A percentile compares a stretch with the other conserved stretches of the same genome.
These are phyloP conservation scores for Tarsius wallacei DNA, from an alignment of 2,797 vertebrate genomes.

Conservation along the genomic window DNA sequence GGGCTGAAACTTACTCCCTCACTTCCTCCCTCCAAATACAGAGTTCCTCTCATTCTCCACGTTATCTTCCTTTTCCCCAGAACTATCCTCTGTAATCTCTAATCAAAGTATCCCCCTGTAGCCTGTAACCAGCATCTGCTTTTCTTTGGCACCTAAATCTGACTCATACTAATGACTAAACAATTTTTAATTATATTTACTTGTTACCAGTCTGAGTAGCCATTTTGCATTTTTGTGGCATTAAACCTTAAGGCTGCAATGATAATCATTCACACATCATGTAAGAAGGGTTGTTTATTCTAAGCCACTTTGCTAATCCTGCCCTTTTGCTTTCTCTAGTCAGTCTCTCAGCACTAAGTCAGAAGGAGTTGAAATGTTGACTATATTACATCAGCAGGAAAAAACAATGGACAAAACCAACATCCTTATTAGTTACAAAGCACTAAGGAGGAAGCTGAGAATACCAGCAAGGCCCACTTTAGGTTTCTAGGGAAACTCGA, in stretches of 20 bases:
- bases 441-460: not conserved
- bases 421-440: not conserved
- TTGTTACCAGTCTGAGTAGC: not conserved
- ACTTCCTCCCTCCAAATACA: not conserved
- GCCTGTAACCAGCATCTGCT: not conserved
- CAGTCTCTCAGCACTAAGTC: not conserved
- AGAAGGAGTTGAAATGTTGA: conserved; percentile 4
- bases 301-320: not conserved
- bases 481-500: not conserved
- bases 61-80: not conserved
- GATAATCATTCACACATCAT: not conserved
- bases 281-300: not conserved
- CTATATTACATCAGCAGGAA: not conserved
- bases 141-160: not conserved
- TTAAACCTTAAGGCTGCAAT: not conserved
- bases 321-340: not conserved
- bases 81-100: not conserved
- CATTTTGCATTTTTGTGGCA: not conserved
- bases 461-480: not conserved
- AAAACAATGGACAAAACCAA: not conserved
- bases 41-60: not conserved
- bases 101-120: not conserved
- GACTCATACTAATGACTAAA: not conserved
- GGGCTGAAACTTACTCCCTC: not conserved
- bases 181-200: not conserved